A percentile compares a stretch with the other conserved stretches of the same genome.
These are phyloP conservation scores for Thelaira solivaga DNA, from an alignment of 2,888 invertebrate species.

Conservation along the genomic window DNA sequence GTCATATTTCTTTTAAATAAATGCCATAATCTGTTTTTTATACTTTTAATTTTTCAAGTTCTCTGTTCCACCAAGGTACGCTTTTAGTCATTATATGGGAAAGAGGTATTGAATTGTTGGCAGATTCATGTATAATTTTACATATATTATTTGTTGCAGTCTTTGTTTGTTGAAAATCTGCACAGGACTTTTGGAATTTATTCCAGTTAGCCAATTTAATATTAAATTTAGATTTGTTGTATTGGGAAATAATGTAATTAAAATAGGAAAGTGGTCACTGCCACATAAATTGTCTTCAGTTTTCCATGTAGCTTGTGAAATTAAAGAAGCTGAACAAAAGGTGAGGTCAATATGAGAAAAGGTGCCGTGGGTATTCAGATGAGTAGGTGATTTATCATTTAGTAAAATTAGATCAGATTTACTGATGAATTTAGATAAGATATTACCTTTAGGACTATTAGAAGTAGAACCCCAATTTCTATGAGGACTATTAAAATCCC, in stretches of 20 bases:
- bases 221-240: not conserved
- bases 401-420: slow-evolving; percentile 15
- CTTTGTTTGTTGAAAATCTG: not conserved
- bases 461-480: slow-evolving; percentile 16
- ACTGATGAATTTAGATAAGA: slow-evolving; percentile 15
- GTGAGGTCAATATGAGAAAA: slow-evolving; percentile 60
- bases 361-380: slow-evolving; percentile 56
- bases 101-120: slow-evolving; percentile 39
- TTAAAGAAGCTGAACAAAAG: slow-evolving; percentile 42
- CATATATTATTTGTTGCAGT: not conserved
- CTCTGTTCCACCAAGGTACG: slow-evolving; percentile 40
- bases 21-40: not conserved
- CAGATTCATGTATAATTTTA: not conserved
- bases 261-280: slow-evolving; percentile 45
- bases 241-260: not conserved
- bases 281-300: slow-evolving; percentile 17
- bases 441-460: not conserved
- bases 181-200: not conserved
- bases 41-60: not conserved
- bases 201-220: not conserved
- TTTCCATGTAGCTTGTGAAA: slow-evolving; percentile 18
- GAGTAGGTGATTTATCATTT: slow-evolving; percentile 53
- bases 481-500: slow-evolving; percentile 41
- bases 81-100: not conserved
- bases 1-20: slow-evolving; percentile 38